These are phyloP conservation scores for Dicrurus megarhynchus DNA, from an alignment of 2,113 vertebrate genomes.

Conservation along the genomic window DNA sequence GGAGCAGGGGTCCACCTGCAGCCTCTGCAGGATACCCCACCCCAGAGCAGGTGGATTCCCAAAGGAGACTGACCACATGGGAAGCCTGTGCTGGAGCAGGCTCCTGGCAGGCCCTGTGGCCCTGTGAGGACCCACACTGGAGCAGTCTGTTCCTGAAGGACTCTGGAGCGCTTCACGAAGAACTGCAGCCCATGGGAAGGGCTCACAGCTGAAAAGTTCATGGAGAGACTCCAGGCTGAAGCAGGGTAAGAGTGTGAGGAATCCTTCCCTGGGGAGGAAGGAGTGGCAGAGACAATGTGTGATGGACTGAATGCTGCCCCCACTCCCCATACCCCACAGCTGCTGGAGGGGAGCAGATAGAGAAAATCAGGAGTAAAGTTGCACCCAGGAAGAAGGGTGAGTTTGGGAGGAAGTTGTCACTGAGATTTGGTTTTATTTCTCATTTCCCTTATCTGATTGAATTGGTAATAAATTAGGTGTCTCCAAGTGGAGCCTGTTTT, in stretches of 20 bases:
- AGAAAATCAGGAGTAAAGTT: neutral
- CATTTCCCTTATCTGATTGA: neutral
- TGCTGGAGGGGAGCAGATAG: neutral
- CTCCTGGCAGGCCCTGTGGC: neutral
- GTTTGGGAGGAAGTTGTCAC: neutral
- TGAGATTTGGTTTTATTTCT: neutral
- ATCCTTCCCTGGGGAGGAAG: neutral
- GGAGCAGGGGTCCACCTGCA: no score
- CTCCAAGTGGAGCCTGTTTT: neutral
- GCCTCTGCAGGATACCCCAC: neutral
- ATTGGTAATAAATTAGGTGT: neutral
- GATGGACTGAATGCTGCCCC: neutral
- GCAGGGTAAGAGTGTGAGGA: neutral
- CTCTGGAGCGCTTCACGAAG: neutral
- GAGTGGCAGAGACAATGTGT: neutral
- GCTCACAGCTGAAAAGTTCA: neutral
- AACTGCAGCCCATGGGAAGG: neutral
- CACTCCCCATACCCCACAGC: accelerated
- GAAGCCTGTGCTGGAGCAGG: neutral
- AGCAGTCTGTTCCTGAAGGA: neutral
- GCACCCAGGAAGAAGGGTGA: neutral
- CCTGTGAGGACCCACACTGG: neutral
- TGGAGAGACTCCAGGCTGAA: neutral
- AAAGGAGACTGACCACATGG: neutral
- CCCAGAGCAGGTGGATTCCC: no score